A percentile compares a stretch with the other conserved stretches of the same genome.
phyloP scores from a whole-genome alignment of 35 echinoderm and acorn worm species.

The Acanthaster planci region DNA sequence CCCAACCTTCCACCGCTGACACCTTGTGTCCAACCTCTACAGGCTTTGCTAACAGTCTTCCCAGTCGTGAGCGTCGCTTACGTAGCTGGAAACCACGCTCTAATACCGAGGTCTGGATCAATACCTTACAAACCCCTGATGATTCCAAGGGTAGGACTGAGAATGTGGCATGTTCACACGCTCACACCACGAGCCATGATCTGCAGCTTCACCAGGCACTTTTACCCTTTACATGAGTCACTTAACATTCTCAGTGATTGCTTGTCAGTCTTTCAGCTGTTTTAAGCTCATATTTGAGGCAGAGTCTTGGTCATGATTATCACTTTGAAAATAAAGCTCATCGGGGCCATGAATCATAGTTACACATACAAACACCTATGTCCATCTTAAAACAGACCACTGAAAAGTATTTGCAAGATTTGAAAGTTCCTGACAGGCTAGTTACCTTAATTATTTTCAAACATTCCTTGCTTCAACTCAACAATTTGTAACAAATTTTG shows the following conservation, averaged over 20 bases:
- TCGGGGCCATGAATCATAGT: too few relatives aligned
- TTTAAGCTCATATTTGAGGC: too few relatives aligned
- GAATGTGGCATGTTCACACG: neutral
- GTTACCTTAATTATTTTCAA: too few relatives aligned
- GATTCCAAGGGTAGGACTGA: neutral
- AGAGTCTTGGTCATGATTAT: too few relatives aligned
- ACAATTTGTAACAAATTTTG: too few relatives aligned
- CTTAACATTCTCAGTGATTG: neutral
- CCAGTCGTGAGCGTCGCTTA: neutral
- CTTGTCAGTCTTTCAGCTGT: neutral
- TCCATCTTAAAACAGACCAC: too few relatives aligned
- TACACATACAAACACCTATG: too few relatives aligned
- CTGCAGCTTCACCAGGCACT: neutral
- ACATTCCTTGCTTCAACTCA: too few relatives aligned
- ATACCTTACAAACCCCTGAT: conserved; percentile 14
- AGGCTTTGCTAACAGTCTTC: conserved; percentile 9
- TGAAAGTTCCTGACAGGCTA: too few relatives aligned
- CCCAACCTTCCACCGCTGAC: too few relatives aligned
- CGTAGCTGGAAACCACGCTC: neutral
- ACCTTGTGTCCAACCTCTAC: conserved; percentile 13
- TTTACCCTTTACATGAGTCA: neutral
- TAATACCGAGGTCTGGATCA: neutral
- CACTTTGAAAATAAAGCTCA: too few relatives aligned
- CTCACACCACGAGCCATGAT: conserved; percentile 13
- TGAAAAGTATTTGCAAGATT: too few relatives aligned